Evolutionary conservation across 2,797 vertebrate species (phyloP), one percentile per base, ranked within the genome.

Genomic region (Gephyroberyx darwinii): DNA sequence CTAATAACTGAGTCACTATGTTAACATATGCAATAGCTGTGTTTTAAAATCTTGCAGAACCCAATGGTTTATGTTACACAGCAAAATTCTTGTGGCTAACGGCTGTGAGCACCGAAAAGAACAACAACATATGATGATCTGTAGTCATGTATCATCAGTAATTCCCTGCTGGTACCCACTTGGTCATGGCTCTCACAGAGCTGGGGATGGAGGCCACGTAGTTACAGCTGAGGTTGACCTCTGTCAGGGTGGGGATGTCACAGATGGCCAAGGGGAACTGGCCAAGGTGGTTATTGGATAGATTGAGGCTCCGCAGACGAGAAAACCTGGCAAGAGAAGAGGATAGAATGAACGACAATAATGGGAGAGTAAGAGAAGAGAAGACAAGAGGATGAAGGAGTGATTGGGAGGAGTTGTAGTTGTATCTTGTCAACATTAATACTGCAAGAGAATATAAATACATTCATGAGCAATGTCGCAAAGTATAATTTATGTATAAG

Each of bases 221-320:
- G 71, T 98, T 99, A 89, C 96, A 98, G 88, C 97, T 98, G 89
- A 99, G 93, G 26, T 99, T 98, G 87, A 99, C 95, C 82, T 99
- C 98, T 0, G 93, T 95, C 84, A 99, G 92, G 0, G 95, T 97
- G 60, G 94, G 91, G 78, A 99, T 97, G 85, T 90, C 92, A 81
- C 96, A 98, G 81, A 98, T 95, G 9, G 94, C 93, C 84, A 93
- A 63, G 0, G 98, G 98, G 78, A 99, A 98, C 53, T 95, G 94
- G 82, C 95, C 92, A 58, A 99, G 92, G 77, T 96, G 96, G 90
- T 99, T 99, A 90, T 96, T 98, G 52, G 97, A 98, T 84, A 99
- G 94, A 90, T 98, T 99, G 90, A 99, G 96, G 92, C 97, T 99
- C 88, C 95, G 96, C 90, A 99, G 89, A 75, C 96, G 96, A 83